phyloP scores from a whole-genome alignment of 2,888 invertebrate species.

The Pyrrhopygopsis socrates region DNA sequence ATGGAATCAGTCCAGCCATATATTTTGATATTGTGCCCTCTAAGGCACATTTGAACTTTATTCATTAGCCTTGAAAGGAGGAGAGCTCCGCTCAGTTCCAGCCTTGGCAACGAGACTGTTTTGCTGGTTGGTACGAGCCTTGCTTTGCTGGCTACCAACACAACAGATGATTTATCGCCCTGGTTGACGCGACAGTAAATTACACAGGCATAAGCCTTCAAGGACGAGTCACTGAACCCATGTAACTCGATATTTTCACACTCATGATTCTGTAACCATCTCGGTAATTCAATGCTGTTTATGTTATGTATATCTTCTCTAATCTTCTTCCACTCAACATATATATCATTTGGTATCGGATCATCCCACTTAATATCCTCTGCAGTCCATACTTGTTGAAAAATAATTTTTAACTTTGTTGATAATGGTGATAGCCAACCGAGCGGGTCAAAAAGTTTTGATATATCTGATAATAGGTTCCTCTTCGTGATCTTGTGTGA shows the following conservation, averaged over 20 bases:
- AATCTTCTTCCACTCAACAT: too few species aligned
- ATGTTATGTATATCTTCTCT: too few species aligned
- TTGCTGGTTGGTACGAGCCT: too few species aligned
- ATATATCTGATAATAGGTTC: too few species aligned
- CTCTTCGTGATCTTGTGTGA: not conserved
- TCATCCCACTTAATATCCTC: too few species aligned
- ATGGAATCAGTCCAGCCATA: constrained; percentile 70
- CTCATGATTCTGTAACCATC: not conserved
- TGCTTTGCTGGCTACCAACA: not conserved
- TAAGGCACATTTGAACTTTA: not conserved
- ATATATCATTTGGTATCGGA: too few species aligned
- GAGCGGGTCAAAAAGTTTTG: too few species aligned
- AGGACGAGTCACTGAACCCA: constrained; percentile 18
- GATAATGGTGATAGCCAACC: too few species aligned
- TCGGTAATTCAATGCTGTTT: too few species aligned
- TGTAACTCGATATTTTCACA: not conserved
- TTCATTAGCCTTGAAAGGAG: not conserved
- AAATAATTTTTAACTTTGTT: too few species aligned
- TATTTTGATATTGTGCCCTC: not conserved
- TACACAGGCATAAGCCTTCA: constrained; percentile 29
- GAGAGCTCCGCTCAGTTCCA: not conserved
- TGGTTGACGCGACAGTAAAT: constrained; percentile 31
- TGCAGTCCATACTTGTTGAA: too few species aligned
- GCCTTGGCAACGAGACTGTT: not conserved
- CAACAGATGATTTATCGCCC: not conserved